These are phyloP conservation scores for Perithous albicinctus DNA, from an alignment of 2,888 invertebrate genomes.

Conservation along the genomic window DNA sequence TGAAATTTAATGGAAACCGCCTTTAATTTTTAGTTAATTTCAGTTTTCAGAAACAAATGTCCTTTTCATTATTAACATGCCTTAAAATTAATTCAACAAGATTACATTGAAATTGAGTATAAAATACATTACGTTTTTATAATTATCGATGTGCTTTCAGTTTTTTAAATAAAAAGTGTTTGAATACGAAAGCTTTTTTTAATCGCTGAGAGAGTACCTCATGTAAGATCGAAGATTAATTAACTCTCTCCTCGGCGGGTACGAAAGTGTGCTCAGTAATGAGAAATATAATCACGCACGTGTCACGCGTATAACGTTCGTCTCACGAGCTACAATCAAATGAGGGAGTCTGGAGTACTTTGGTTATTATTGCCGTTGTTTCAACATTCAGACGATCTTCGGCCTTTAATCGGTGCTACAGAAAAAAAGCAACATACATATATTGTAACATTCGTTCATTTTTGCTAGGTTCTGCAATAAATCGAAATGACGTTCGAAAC, in stretches of 20 bases:
- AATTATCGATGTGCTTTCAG: too few species aligned
- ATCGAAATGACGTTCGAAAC: not conserved
- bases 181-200: too few species aligned
- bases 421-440: not conserved
- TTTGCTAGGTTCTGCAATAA: not conserved
- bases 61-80: too few species aligned
- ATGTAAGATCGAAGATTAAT: not conserved
- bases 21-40: too few species aligned
- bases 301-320: conserved; percentile 25
- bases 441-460: conserved; percentile 11
- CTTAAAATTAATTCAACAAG: too few species aligned
- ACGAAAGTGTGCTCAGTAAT: not conserved
- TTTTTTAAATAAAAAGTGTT: too few species aligned
- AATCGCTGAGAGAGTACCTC: too few species aligned
- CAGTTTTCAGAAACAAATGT: too few species aligned
- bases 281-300: conserved; percentile 38
- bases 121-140: too few species aligned
- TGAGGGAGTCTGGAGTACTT: conserved; percentile 14
- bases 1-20: too few species aligned
- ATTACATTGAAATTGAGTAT: too few species aligned
- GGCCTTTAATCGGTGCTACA: conserved; percentile 26
- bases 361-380: conserved; percentile 11
- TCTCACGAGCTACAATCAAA: conserved; percentile 24
- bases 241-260: conserved; percentile 4
- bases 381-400: conserved; percentile 30